A percentile compares a stretch with the other conserved stretches of the same genome.
phyloP scores from a whole-genome alignment of 1,140 invertebrate species.

The Drosophila mayri region DNA sequence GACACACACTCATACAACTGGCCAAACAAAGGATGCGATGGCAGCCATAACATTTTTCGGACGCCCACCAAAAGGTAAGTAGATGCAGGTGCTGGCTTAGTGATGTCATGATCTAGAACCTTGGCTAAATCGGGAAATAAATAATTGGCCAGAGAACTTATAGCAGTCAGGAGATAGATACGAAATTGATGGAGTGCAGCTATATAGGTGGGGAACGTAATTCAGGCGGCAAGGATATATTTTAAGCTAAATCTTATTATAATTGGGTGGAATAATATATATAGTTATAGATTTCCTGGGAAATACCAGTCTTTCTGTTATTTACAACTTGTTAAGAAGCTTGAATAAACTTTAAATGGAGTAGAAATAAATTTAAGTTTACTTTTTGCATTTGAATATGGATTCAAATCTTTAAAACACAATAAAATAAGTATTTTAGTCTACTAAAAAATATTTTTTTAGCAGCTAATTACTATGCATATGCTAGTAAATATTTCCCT shows the following conservation, averaged over 20 bases:
- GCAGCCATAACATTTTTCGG: slow-evolving; percentile 61
- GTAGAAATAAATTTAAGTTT: background rate
- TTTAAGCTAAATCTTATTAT: background rate
- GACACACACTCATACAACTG: slow-evolving; percentile 13
- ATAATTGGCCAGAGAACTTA: slow-evolving; percentile 5
- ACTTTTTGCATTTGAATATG: too few relatives aligned
- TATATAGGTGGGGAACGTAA: background rate
- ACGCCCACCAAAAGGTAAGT: slow-evolving; percentile 40
- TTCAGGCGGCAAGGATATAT: background rate
- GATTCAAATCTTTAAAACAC: too few relatives aligned
- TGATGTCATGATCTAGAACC: slow-evolving; percentile 19
- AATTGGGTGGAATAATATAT: background rate
- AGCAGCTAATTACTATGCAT: background rate
- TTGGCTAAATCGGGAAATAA: slow-evolving; percentile 11
- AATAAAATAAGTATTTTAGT: background rate
- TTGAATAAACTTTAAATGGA: background rate
- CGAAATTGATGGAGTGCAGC: slow-evolving; percentile 11
- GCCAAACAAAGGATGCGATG: slow-evolving; percentile 58
- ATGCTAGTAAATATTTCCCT: background rate
- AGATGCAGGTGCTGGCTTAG: slow-evolving; percentile 54
- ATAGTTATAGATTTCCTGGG: background rate
- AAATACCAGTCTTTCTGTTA: background rate
- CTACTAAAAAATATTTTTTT: background rate
- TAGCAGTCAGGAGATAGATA: background rate
- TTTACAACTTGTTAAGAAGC: too few relatives aligned